Evolutionary conservation across 2,797 vertebrate species (phyloP).

Genomic region (Myotis daubentonii): DNA sequence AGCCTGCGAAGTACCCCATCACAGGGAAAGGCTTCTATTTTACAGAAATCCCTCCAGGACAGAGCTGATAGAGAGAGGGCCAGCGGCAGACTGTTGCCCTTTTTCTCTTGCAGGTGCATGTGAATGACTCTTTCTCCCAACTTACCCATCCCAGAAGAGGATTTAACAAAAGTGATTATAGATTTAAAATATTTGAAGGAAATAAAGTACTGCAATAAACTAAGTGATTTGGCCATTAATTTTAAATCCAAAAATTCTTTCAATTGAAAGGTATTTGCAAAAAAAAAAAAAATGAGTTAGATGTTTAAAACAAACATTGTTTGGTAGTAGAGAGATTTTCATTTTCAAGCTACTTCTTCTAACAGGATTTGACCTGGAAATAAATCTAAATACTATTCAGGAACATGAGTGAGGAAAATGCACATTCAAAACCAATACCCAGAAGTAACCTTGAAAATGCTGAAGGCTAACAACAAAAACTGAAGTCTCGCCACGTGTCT

Average conservation of each 20-base stretch:
- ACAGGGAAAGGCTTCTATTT: background rate
- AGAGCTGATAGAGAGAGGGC: background rate
- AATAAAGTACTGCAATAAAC: background rate
- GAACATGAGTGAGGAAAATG: background rate
- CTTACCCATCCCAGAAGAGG: background rate
- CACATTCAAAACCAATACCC: background rate
- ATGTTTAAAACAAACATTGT: background rate
- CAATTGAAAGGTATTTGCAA: background rate
- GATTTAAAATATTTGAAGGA: background rate
- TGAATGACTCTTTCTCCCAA: background rate
- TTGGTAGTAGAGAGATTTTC: background rate
- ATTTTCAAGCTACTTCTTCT: background rate
- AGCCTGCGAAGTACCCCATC: background rate
- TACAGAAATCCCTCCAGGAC: background rate
- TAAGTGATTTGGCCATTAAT: background rate
- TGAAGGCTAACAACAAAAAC: background rate
- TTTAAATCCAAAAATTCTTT: background rate
- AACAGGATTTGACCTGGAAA: slow-evolving; percentile 11
- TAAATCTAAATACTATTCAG: background rate
- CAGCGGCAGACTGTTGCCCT: too few species aligned
- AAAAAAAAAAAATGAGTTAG: background rate
- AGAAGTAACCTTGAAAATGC: background rate
- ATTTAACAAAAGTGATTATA: background rate
- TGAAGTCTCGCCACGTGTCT: background rate
- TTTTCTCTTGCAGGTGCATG: background rate